Conservation (phyloP, 2,797 vertebrate genomes). For the Garrulus glandarius region DNA sequence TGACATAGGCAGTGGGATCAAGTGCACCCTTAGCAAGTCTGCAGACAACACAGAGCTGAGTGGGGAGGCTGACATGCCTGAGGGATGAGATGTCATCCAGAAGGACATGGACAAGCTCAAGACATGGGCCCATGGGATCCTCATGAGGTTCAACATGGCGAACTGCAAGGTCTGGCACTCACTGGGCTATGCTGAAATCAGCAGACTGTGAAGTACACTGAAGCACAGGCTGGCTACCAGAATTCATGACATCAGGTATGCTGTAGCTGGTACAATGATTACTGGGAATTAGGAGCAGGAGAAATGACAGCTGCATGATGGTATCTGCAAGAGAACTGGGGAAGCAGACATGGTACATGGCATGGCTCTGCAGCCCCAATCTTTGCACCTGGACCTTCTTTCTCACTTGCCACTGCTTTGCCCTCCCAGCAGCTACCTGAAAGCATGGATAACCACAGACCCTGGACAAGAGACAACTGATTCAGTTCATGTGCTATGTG, state of each 20-base stretch:
- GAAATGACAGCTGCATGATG: not conserved
- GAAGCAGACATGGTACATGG: rapidly evolving
- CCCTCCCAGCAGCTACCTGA: not conserved
- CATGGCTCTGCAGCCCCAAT: not conserved
- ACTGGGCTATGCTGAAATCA: not conserved
- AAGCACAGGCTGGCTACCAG: not conserved
- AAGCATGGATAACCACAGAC: not conserved
- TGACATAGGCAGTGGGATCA: rapidly evolving
- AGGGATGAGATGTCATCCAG: not conserved
- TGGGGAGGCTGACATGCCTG: not conserved
- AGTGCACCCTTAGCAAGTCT: not conserved
- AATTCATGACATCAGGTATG: not conserved
- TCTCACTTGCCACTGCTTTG: not conserved
- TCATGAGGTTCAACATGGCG: not conserved
- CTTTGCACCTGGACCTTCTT: not conserved
- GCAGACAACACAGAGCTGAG: not conserved
- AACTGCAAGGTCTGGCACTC: not conserved
- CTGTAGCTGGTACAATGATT: not conserved
- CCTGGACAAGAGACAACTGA: not conserved
- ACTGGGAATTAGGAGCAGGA: not conserved
- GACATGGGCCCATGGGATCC: not conserved
- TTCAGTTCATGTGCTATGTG: not conserved
- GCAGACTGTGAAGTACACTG: not conserved
- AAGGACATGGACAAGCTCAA: not conserved
- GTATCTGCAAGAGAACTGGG: not conserved